Conservation (phyloP, 2,888 invertebrate genomes). For the Pandemis cinnamomeana region DNA sequence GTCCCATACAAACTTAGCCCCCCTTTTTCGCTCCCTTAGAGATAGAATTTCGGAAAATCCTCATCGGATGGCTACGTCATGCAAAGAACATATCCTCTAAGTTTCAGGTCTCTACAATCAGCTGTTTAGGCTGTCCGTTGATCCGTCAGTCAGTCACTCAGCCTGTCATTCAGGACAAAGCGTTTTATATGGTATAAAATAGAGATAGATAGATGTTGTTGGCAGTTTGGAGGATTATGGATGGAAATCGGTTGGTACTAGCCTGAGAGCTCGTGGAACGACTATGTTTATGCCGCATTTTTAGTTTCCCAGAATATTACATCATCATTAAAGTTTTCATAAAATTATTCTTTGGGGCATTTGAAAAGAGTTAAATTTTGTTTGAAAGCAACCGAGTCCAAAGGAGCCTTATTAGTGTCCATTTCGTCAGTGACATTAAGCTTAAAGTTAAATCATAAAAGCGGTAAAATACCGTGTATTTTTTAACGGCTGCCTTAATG, state of each 20-base stretch:
- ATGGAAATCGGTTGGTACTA: not conserved
- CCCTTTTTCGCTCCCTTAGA: too few species aligned
- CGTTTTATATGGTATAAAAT: too few species aligned
- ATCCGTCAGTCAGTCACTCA: too few species aligned
- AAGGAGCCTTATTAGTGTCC: conserved; percentile 12
- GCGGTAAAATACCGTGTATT: conserved; percentile 10
- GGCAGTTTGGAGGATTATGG: not conserved
- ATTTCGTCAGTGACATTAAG: conserved; percentile 25
- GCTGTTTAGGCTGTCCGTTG: too few species aligned
- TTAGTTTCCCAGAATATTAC: not conserved
- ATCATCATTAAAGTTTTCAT: not conserved
- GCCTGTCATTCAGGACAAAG: too few species aligned
- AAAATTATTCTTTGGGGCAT: conserved; percentile 4
- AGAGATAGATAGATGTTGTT: not conserved
- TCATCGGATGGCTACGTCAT: too few species aligned
- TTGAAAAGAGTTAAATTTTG: conserved; percentile 10
- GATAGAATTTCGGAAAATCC: too few species aligned
- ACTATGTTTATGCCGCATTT: not conserved
- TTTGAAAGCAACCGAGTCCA: not conserved
- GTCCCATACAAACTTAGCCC: too few species aligned
- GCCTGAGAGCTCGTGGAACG: not conserved
- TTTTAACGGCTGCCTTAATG: conserved; percentile 21
- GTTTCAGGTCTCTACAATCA: too few species aligned
- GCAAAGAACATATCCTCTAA: too few species aligned
- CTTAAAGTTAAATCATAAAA: conserved; percentile 34